These are phyloP conservation scores for Dreissena rostriformis DNA, from an alignment of 1,140 invertebrate genomes.

Conservation along the genomic window DNA sequence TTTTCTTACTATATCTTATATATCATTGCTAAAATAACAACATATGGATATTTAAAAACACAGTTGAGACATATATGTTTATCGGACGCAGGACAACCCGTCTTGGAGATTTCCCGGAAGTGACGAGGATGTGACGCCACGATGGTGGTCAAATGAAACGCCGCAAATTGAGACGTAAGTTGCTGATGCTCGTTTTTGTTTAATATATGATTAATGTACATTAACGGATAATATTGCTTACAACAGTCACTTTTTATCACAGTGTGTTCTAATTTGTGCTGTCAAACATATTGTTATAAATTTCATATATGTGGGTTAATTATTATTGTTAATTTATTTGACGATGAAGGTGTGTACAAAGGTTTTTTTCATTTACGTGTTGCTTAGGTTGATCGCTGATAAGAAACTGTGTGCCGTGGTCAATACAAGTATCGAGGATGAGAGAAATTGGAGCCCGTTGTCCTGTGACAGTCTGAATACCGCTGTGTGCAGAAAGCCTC, in stretches of 20 bases:
- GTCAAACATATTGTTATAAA: no score
- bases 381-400: conserved; percentile 1
- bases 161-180: not conserved
- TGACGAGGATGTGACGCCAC: no score
- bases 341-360: no score
- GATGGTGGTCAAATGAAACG: conserved; percentile 6
- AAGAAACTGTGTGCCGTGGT: conserved; percentile 33
- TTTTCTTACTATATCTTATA: not conserved
- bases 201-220: no score
- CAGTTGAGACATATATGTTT: not conserved
- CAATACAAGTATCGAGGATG: not conserved
- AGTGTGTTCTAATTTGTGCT: no score
- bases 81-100: no score
- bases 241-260: no score
- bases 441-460: conserved; percentile 23
- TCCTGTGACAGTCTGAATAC: conserved; percentile 3
- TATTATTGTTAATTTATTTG: no score
- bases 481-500: not conserved
- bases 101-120: no score
- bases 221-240: no score
- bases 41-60: not conserved
- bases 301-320: no score
- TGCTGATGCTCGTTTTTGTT: not conserved
- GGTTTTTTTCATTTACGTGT: no score
- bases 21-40: not conserved